Percentiles rank a stretch among this genome's conserved stretches.
Conservation (phyloP, 37 sponge, comb jelly and placozoan species). For the Ianthella basta region DNA sequence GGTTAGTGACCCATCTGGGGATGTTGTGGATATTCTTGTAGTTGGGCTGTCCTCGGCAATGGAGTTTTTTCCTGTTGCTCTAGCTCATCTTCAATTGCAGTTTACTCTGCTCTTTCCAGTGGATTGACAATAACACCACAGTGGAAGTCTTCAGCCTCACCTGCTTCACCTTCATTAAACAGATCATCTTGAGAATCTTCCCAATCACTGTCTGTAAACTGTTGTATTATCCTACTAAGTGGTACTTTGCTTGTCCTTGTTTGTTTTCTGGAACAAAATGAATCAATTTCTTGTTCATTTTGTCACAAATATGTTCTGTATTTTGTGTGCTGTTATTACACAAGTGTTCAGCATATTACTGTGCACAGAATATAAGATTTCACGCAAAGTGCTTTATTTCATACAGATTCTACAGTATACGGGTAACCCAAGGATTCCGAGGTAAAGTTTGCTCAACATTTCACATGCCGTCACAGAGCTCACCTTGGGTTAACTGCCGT, state of each 20-base stretch:
- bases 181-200: too few relatives aligned
- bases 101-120: not conserved
- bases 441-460: too few relatives aligned
- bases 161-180: not conserved
- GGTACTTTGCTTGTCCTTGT: not conserved
- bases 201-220: too few relatives aligned
- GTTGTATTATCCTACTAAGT: not conserved
- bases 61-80: not conserved
- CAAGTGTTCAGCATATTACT: too few relatives aligned
- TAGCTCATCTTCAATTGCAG: not conserved
- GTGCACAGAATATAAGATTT: too few relatives aligned
- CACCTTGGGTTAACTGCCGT: too few relatives aligned
- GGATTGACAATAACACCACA: not conserved
- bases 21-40: not conserved
- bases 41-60: not conserved
- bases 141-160: not conserved
- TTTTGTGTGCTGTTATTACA: too few relatives aligned
- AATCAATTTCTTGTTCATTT: not conserved
- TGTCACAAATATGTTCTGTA: not conserved
- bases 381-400: too few relatives aligned
- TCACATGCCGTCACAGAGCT: too few relatives aligned
- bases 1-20: not conserved
- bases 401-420: too few relatives aligned
- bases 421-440: too few relatives aligned
- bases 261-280: not conserved